Percentiles rank a stretch among this genome's conserved stretches.
These are phyloP conservation scores for Nudaria mundana DNA, from an alignment of 2,888 invertebrate species.

Conservation along the genomic window DNA sequence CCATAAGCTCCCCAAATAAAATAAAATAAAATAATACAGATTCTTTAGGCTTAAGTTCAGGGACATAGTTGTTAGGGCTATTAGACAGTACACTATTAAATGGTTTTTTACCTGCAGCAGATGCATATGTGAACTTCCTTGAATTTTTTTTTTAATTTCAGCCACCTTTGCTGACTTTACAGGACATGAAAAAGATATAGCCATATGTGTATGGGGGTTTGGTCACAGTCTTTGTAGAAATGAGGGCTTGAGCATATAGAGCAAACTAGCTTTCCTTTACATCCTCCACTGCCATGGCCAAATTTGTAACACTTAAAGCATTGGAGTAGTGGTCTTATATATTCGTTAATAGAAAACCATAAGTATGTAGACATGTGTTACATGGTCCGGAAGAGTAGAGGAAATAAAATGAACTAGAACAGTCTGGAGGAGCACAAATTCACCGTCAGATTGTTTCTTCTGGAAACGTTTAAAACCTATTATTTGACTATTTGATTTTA, in stretches of 20 bases:
- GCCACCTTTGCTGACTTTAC: not conserved
- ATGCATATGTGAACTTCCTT: not conserved
- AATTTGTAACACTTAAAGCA: not conserved
- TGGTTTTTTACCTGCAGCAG: not conserved
- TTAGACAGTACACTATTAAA: not conserved
- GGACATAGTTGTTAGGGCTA: too few species aligned
- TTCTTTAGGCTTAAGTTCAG: too few species aligned
- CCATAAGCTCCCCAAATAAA: too few species aligned
- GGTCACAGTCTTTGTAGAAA: too few species aligned
- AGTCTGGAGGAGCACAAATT: not conserved
- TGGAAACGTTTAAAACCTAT: too few species aligned
- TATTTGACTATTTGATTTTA: not conserved
- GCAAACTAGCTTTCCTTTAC: too few species aligned
- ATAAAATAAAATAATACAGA: too few species aligned
- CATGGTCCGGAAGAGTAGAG: not conserved
- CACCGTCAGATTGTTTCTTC: too few species aligned
- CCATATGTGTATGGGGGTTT: not conserved
- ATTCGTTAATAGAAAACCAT: not conserved
- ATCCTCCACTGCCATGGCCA: too few species aligned
- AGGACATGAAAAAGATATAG: not conserved
- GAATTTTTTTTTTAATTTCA: not conserved
- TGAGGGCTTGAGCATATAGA: too few species aligned
- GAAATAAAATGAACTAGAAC: not conserved
- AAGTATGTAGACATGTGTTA: too few species aligned
- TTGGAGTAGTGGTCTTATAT: not conserved